Evolutionary conservation across 2,113 vertebrate species (phyloP).

Genomic region (Oriolus oriolus): DNA sequence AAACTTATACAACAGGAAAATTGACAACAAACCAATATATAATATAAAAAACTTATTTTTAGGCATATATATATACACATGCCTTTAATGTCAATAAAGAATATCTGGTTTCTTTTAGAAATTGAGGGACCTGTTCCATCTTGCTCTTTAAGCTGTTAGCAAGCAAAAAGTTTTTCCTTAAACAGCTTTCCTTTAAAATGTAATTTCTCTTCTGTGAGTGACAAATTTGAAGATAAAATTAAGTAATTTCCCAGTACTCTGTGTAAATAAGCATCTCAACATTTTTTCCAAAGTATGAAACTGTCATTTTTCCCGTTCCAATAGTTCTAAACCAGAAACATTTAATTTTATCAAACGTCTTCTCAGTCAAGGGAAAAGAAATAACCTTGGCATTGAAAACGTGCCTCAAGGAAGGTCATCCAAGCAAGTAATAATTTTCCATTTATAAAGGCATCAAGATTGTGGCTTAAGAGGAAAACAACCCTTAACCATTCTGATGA

Average conservation of each 20-base stretch:
- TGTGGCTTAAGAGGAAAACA: neutral
- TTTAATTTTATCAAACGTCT: neutral
- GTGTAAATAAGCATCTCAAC: neutral
- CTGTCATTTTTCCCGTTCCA: neutral
- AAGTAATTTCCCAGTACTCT: neutral
- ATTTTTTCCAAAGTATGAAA: neutral
- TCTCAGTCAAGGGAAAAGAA: neutral
- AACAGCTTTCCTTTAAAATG: neutral
- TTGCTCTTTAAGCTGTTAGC: neutral
- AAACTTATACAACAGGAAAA: neutral
- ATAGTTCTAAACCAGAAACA: neutral
- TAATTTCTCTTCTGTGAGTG: neutral
- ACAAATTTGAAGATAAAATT: constrained; percentile 4
- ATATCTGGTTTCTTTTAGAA: neutral
- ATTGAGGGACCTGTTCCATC: neutral
- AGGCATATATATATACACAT: neutral
- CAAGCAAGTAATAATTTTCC: neutral
- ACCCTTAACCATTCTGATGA: neutral
- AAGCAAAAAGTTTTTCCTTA: neutral
- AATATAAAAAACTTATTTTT: neutral
- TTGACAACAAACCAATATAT: neutral
- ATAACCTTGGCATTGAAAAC: neutral
- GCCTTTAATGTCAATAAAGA: neutral
- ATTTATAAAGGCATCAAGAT: neutral
- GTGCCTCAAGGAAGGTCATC: neutral